Evolutionary conservation across 2,113 vertebrate genomes (phyloP), one percentile per base, ranked within the genome.

Genomic region (Misgurnus mizolepis): DNA sequence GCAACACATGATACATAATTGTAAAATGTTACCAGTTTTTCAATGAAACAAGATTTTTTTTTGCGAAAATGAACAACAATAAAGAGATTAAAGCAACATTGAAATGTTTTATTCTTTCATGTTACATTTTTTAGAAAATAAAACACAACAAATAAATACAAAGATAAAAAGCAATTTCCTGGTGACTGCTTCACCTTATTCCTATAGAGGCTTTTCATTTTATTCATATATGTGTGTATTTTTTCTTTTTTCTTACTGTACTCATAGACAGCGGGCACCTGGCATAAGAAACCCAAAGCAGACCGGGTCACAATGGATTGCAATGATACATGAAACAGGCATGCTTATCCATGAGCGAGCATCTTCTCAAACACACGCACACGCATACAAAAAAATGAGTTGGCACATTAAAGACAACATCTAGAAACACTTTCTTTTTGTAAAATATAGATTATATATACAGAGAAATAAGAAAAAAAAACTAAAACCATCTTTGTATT

Each of bases 101-200:
- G 79, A 87, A 80, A 71, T 82, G 83, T 86, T 91, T 91, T 90
- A 90, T 92, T 92, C 88, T 79, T 89, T 86, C 79, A 77, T 89
- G 90, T 90, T 91, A 82, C 90, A 88, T 88, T 87, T 87, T 89
- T 89, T 89, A 90, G 80, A 92, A 92, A 93, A 92, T 88, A 89
- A 90, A 91, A 91, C 89, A 92, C 90, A 90, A 83, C 87, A 87
- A 91, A 93, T 93, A 92, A 92, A 93, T 93, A 93, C 87, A 92
- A 91, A 92, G 88, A 87, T 92, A 91, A 88, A 92, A 92, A 92
- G 90, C 90, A 43, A 89, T 83, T 82, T 78, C 70, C 45, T 18
- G 56, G 79, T 2, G 69, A 86, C 40, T 41, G 58, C 73, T 60
- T 82, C 66, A 81, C 86, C 75, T 79, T 85, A 81, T 85, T 89